These are phyloP conservation scores for Sminthurinus aureus DNA, from an alignment of 2,888 invertebrate species.

Conservation along the genomic window DNA sequence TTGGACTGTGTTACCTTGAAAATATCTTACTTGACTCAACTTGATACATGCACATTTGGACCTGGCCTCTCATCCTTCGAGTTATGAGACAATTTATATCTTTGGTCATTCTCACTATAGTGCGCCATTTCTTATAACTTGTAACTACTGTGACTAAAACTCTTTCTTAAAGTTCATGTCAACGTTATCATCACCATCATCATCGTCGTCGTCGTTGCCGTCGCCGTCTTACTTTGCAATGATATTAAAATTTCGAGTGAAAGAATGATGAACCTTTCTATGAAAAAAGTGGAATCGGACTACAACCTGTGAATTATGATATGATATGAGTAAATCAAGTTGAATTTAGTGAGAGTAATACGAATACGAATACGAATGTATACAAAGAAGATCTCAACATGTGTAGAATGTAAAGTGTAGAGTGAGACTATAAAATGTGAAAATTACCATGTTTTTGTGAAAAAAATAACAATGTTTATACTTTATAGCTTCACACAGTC, in stretches of 20 bases:
- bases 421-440: background rate
- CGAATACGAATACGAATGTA: conserved; percentile 1
- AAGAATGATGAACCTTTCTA: background rate
- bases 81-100: too few species aligned
- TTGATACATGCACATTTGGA: background rate
- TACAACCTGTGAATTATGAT: background rate
- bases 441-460: background rate
- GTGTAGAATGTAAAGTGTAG: too few species aligned
- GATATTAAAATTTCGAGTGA: background rate
- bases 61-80: conserved; percentile 5
- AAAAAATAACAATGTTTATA: background rate
- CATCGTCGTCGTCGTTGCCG: background rate
- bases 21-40: background rate
- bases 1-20: background rate
- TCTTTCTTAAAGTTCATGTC: too few species aligned
- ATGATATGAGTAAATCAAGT: background rate
- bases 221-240: background rate
- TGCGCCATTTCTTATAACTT: too few species aligned
- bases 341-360: background rate
- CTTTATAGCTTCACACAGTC: background rate
- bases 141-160: too few species aligned
- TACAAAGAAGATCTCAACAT: background rate
- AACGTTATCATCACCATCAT: too few species aligned
- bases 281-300: background rate
- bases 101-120: too few species aligned